Percentiles rank a stretch among this genome's conserved stretches.
These are phyloP conservation scores for Odontothrips loti DNA, from an alignment of 2,888 invertebrate species.

Conservation along the genomic window DNA sequence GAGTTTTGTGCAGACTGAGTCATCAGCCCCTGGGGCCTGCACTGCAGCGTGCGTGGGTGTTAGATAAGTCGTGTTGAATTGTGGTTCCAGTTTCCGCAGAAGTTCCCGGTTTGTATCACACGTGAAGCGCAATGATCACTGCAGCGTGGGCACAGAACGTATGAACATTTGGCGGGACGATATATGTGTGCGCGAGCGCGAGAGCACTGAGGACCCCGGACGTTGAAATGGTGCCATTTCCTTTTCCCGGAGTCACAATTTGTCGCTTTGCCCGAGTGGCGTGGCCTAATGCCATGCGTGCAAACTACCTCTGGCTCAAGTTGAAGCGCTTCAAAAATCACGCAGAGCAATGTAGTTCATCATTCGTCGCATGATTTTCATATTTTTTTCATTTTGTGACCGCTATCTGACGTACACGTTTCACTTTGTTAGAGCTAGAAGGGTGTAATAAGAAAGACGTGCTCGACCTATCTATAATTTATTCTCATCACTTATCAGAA, in stretches of 20 bases:
- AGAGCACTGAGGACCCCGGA: background rate
- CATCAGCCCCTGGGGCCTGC: background rate
- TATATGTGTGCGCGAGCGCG: background rate
- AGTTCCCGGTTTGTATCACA: no score
- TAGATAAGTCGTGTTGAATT: no score
- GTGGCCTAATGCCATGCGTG: background rate
- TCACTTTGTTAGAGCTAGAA: background rate
- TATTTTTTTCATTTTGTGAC: no score
- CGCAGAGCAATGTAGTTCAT: no score
- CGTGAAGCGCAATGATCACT: no score
- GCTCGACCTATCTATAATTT: constrained; percentile 2
- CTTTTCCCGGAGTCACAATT: background rate
- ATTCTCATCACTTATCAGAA: constrained; percentile 2
- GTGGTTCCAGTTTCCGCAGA: no score
- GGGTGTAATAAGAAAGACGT: background rate
- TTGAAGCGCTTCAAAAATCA: background rate
- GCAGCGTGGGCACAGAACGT: no score
- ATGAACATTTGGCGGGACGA: background rate
- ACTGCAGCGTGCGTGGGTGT: no score
- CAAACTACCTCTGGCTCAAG: background rate
- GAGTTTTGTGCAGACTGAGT: background rate
- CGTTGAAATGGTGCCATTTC: background rate
- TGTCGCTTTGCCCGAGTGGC: background rate
- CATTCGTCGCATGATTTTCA: no score
- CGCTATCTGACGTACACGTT: no score